phyloP scores from a whole-genome alignment of 2,888 invertebrate genomes.

The Papilio gigon region DNA sequence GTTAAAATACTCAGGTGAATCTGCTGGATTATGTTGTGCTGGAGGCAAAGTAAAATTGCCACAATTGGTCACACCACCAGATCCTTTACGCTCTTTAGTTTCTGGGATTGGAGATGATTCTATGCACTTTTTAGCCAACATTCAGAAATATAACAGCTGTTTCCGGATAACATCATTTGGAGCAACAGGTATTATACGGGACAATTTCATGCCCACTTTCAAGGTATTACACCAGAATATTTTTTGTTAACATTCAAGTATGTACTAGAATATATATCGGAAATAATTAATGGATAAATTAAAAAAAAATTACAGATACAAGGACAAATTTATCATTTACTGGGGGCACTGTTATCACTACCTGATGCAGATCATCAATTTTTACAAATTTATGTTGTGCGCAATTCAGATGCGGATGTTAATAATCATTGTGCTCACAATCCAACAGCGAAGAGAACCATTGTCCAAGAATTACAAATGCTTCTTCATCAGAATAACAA shows the following conservation, averaged over 20 bases:
- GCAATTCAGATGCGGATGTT: too few species aligned
- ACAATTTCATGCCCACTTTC: constrained; percentile 51
- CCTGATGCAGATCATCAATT: constrained; percentile 50
- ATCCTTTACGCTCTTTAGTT: constrained; percentile 54
- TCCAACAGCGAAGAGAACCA: constrained; percentile 48
- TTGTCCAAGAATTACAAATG: constrained; percentile 47
- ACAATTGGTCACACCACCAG: constrained; percentile 55
- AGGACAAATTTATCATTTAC: constrained; percentile 51
- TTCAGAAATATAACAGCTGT: constrained; percentile 52
- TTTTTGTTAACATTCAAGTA: too few species aligned
- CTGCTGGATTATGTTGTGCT: constrained; percentile 61
- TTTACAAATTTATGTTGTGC: constrained; percentile 52
- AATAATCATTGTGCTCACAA: too few species aligned
- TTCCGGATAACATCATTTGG: constrained; percentile 55
- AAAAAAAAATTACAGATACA: constrained; percentile 50
- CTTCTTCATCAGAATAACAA: constrained; percentile 48
- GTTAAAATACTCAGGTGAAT: constrained; percentile 57
- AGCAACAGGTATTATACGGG: constrained; percentile 49
- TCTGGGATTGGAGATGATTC: constrained; percentile 48
- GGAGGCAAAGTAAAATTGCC: constrained; percentile 61
- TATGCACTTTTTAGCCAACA: constrained; percentile 50
- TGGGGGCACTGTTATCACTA: constrained; percentile 49
- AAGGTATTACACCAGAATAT: constrained; percentile 38
- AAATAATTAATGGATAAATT: too few species aligned
- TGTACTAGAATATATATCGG: constrained; percentile 47